Evolutionary conservation across 2,797 vertebrate genomes (phyloP).

Genomic region (Lepidocolaptes lacrymiger): DNA sequence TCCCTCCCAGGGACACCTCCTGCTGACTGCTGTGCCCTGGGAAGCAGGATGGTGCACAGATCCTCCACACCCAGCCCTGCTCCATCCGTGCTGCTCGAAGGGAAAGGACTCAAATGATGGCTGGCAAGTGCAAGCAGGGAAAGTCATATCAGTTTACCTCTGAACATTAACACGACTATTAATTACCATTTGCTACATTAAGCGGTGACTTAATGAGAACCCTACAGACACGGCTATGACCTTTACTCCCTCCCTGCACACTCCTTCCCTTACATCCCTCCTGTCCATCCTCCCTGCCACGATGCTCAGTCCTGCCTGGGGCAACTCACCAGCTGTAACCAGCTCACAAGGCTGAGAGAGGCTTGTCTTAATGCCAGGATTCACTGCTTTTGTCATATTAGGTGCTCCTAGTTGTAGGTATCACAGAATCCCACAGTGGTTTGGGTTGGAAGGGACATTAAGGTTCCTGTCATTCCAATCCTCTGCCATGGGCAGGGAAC

Average conservation of each 20-base stretch:
- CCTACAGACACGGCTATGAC: not conserved
- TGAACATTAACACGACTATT: not conserved
- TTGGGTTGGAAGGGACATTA: not conserved
- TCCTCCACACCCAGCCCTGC: not conserved
- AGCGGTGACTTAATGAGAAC: not conserved
- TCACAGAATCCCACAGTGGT: not conserved
- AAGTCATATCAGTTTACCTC: not conserved
- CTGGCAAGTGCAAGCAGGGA: not conserved
- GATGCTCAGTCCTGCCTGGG: not conserved
- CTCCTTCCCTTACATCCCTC: not conserved
- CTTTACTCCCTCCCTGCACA: not conserved
- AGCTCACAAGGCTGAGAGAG: not conserved
- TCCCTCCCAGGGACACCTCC: not conserved
- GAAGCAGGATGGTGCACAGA: not conserved
- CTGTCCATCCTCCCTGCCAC: accelerated
- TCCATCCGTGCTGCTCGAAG: not conserved
- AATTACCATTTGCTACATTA: conserved; percentile 13
- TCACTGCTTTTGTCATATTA: not conserved
- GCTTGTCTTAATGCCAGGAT: not conserved
- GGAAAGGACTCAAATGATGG: not conserved
- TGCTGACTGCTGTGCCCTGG: accelerated
- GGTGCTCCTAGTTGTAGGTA: not conserved
- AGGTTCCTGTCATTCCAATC: not conserved
- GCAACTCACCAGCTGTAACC: not conserved
- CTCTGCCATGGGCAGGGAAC: not conserved